phyloP scores from a whole-genome alignment of 2,888 invertebrate genomes.

The Campaea margaritaria region DNA sequence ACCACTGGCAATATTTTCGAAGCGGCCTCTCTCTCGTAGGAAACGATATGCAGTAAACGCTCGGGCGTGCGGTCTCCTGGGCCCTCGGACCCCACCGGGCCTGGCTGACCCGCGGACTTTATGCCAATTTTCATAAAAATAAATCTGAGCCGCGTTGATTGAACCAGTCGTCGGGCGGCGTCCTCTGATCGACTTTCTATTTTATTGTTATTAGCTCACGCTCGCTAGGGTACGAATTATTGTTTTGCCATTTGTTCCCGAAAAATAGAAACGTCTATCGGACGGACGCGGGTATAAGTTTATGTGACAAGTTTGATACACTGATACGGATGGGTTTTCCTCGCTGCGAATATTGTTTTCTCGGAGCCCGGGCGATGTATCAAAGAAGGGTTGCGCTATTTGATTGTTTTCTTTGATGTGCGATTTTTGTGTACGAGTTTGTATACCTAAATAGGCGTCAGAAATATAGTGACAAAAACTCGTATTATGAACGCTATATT shows the following conservation, averaged over 20 bases:
- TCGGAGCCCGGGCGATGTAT: conserved; percentile 27
- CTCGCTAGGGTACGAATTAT: conserved; percentile 83
- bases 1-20: conserved; percentile 82
- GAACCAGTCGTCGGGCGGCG: conserved; percentile 80
- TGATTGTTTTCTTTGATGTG: conserved; percentile 10
- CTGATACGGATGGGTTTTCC: conserved; percentile 38
- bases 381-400: conserved; percentile 27
- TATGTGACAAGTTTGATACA: conserved; percentile 57
- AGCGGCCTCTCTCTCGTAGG: conserved; percentile 68
- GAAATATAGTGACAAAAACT: neutral
- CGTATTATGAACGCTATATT: neutral
- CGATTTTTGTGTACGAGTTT: conserved; percentile 1
- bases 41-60: conserved; percentile 86
- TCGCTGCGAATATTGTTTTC: conserved; percentile 42
- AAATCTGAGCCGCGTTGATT: conserved; percentile 84
- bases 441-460: neutral
- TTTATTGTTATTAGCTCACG: conserved; percentile 83
- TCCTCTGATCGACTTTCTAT: conserved; percentile 81
- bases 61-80: conserved; percentile 83
- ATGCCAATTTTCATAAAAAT: conserved; percentile 86
- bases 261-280: conserved; percentile 66
- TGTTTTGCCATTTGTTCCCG: conserved; percentile 81
- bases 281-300: conserved; percentile 56
- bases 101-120: conserved; percentile 82
- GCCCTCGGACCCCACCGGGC: conserved; percentile 67